Evolutionary conservation across 2,888 invertebrate species (phyloP), one percentile per base, ranked within the genome.

Genomic region (Cosmorhoe ocellata): DNA sequence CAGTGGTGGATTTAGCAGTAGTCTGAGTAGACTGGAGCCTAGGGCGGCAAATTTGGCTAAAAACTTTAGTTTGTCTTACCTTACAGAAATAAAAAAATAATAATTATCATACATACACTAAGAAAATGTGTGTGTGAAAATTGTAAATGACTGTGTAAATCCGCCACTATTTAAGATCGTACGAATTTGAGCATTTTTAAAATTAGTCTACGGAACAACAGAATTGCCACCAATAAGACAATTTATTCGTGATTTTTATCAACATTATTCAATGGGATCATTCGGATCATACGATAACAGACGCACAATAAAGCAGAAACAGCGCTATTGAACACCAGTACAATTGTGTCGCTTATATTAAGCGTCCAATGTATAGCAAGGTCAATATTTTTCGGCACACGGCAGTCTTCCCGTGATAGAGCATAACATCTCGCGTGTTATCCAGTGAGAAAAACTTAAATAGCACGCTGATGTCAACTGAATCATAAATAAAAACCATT

Each of bases 211-310:
- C 18, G 2, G 18, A 18, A 18, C 2, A 18, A 18, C 6, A 24
- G 3, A 1, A 24, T 6, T 6, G 24, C 7, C 4, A 7, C 24
- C 24, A 24, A 18, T 18, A 18, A 24, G 24, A 4, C 5, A 24
- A 24, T 24, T 13, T 34, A 33, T 52, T 67, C 58, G 64, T 63
- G 65, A 58, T 54, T 52, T 44, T 47, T 51, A 54, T 53, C 47
- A 52, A 40, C 40, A 53, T 67, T 67, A 4, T 67, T 72, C 69
- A 71, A 48, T 56, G 52, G 54, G 56, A 55, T 61, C 59, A 59
- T 61, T 64, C 64, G 69, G 74, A 75, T 76, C 76, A 66, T 66
- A 66, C 69, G 72, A 72, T 70, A 55, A 24, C 14, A 69, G 57
- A 44, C 27, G 13, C 30, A 63, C 55, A 50, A 55, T 44, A 49